These are phyloP conservation scores for Noctua comes DNA, from an alignment of 2,888 invertebrate species.

Conservation along the genomic window DNA sequence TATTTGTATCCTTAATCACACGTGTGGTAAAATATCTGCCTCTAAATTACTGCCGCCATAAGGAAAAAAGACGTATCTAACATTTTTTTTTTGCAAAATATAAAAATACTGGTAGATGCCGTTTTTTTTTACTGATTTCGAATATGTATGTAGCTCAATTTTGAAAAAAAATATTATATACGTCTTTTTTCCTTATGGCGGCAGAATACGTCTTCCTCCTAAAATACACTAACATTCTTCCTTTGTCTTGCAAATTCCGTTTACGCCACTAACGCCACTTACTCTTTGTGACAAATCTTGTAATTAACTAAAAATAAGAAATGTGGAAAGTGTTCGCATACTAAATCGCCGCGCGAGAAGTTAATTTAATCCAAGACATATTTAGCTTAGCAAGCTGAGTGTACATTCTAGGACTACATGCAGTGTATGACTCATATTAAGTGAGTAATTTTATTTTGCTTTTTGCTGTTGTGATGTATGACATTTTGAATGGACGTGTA, in stretches of 20 bases:
- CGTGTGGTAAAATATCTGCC: not conserved
- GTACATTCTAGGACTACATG: slow-evolving; percentile 15
- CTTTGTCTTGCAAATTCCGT: slow-evolving; percentile 2
- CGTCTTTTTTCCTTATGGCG: too few species aligned
- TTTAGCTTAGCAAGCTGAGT: slow-evolving; percentile 33
- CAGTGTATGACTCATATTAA: slow-evolving; percentile 9
- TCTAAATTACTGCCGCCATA: too few species aligned
- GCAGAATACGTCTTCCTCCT: not conserved
- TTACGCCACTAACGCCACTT: not conserved
- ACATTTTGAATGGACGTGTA: slow-evolving; percentile 8
- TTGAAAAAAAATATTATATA: too few species aligned
- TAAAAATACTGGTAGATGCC: too few species aligned
- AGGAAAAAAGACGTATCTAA: too few species aligned
- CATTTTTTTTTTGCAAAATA: too few species aligned
- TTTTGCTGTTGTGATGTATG: not conserved
- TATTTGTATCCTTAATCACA: not conserved
- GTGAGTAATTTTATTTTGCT: not conserved
- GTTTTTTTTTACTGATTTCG: too few species aligned
- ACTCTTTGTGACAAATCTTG: slow-evolving; percentile 7
- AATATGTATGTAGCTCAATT: too few species aligned
- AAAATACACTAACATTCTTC: not conserved
- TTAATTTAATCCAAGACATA: slow-evolving; percentile 44
- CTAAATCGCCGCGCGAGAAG: slow-evolving; percentile 17
- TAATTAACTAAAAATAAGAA: slow-evolving; percentile 42
- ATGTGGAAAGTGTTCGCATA: slow-evolving; percentile 17